Base-by-base conservation (phyloP, 2,113 vertebrate genomes). In the Barnardius zonarius region DNA sequence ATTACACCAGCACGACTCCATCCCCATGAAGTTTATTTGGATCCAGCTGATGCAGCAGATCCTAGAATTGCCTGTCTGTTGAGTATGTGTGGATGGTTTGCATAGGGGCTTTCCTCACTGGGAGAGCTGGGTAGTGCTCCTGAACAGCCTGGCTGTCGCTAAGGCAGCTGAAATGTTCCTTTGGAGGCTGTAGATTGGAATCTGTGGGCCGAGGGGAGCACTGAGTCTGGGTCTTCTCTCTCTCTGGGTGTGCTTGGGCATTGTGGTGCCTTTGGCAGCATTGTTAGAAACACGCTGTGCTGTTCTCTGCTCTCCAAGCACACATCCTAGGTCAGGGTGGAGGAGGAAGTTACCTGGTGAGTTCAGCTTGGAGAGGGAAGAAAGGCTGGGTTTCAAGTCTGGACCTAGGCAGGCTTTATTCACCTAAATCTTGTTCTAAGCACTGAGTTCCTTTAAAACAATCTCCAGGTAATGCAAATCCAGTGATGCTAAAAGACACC, bases 21-120 rank as follows among this genome's bases (percentile, higher is more conserved):
- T 90, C 99, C 99, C 44, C 99, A 99, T 6, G 99, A 99, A 91
- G 99, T 99, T 39, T 99, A 99, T 93, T 95, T 99, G 96, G 99
- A 99, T 90, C 97, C 98, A 2, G 97, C 98, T 3, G 99, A 99
- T 5, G 70, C 97, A 4, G 97, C 98, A 9, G 99, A 99, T 87
- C 99, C 99, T 62, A 98, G 99, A 24, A 98, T 99, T 72, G 97
- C 98, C 94, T 99, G 98, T 33, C 98, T 99, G 43, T 92, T 99
- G 64, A 98, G 99, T 99, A 98, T 1, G 99, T 95, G 5, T 3
- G 12, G 48, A 2, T 13, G 6, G 5, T 33, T 51, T 44, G 46
- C 18, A 1, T 0, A 0, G 59, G 19, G 72, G 27, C 2, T 69
- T 61, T 68, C 13, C 2, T 5, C 27, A 2, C 1, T 4, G 23